Evolutionary conservation across 2,113 vertebrate species (phyloP), one percentile per base, ranked within the genome.

Genomic region (Pyrgilauda ruficollis): DNA sequence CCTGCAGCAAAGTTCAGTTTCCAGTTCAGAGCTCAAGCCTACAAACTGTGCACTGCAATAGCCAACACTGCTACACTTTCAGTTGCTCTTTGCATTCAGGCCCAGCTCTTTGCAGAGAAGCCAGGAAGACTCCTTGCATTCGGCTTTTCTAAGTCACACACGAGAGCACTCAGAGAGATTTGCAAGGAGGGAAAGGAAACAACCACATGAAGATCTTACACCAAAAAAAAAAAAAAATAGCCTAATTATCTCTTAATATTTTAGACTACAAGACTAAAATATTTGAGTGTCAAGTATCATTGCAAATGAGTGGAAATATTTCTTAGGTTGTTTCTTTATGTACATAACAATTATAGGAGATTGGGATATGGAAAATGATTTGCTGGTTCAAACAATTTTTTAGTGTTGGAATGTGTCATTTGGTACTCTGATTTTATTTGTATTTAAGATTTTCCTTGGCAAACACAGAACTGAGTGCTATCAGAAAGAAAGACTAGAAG

Each of bases 401-500:
- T 68, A 68, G 28, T 43, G 26, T 47, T 81, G 67, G 72, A 73
- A 84, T 77, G 93, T 88, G 49, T 72, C 53, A 58, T 82, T 90
- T 76, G 61, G 15, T 83, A 70, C 62, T 87, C 50, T 70, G 44
- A 77, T 59, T 84, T 86, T 83, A 35, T 88, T 93, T 84, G 30
- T 19, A 24, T 84, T 89, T 83, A 90, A 88, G 41, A 23, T 72
- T 91, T 91, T 89, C 18, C 67, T 91, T 95, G 84, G 78, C 37
- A 96, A 87, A 87, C 56, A 64, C 16, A 85, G 53, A 86, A 58
- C 33, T 72, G 22, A 17, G 12, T 41, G 35, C 85, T 95, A 93
- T 93, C 84, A 76, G 59, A 76, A 95, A 84, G 59, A 79, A 72
- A 91, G 50, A 41, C 78, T 87, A 33, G 41, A 83, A 85, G 63